A percentile compares a stretch with the other conserved stretches of the same genome.
Evolutionary conservation across 2,797 vertebrate genomes (phyloP).

Genomic region (Neomorphus geoffroyi): DNA sequence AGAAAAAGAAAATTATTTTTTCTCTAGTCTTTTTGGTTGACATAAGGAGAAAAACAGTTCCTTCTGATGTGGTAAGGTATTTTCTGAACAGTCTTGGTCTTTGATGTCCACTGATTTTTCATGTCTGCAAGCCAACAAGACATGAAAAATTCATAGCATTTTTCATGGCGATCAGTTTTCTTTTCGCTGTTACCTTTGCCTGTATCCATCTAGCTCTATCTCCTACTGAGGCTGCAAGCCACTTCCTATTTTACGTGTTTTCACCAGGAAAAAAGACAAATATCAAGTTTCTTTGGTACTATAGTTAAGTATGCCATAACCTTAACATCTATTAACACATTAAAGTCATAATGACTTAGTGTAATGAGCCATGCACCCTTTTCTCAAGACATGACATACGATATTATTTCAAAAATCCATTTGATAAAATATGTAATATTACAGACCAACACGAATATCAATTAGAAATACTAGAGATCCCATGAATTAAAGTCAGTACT

Average conservation of each 20-base stretch:
- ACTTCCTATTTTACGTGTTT: not conserved
- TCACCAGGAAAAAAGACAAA: not conserved
- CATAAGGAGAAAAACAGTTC: not conserved
- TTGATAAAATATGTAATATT: not conserved
- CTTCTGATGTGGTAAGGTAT: not conserved
- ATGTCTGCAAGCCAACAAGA: not conserved
- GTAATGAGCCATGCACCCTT: not conserved
- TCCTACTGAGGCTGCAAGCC: not conserved
- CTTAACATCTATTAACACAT: not conserved
- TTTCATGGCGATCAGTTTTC: not conserved
- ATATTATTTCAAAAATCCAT: not conserved
- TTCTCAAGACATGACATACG: not conserved
- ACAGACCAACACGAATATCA: not conserved
- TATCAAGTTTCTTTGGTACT: not conserved
- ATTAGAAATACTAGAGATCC: not conserved
- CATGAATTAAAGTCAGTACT: not conserved
- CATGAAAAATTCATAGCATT: not conserved
- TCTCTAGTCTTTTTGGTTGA: not conserved
- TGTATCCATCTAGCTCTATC: not conserved
- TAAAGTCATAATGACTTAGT: not conserved
- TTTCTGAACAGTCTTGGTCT: not conserved
- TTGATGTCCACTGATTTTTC: not conserved
- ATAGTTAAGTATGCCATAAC: not conserved
- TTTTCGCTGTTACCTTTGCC: not conserved
- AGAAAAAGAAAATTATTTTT: not conserved